Percentiles rank a stretch among this genome's conserved stretches.
Conservation (phyloP, 35 echinoderm and acorn worm genomes). For the Diadema setosum region DNA sequence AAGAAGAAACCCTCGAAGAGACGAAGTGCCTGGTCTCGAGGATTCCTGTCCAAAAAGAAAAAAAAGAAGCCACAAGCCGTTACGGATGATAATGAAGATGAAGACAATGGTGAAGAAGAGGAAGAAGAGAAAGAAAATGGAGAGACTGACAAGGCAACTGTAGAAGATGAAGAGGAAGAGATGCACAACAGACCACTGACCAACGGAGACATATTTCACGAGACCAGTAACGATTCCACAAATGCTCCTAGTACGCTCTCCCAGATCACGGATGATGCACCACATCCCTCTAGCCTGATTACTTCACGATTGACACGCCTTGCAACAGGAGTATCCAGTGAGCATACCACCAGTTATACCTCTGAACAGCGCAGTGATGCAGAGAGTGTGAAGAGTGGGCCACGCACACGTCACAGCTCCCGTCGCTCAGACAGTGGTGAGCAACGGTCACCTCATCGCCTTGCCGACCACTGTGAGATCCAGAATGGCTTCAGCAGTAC, state of each 20-base stretch:
- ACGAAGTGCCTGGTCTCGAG: conserved; percentile 4
- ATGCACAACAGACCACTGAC: conserved; percentile 23
- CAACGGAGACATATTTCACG: conserved; percentile 19
- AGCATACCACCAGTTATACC: too few relatives aligned
- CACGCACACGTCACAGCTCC: neutral
- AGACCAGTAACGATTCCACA: conserved; percentile 13
- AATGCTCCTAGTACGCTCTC: conserved; percentile 16
- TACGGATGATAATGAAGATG: neutral
- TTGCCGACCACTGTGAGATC: neutral
- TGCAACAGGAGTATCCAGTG: too few relatives aligned
- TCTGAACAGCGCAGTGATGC: conserved; percentile 36
- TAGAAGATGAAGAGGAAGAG: neutral
- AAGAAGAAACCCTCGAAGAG: conserved; percentile 9
- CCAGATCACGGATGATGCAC: neutral
- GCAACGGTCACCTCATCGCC: neutral
- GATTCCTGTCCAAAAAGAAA: conserved; percentile 53
- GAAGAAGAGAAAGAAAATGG: neutral
- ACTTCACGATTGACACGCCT: too few relatives aligned
- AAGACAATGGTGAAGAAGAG: neutral
- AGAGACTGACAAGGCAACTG: neutral
- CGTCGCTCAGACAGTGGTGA: neutral
- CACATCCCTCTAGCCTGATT: too few relatives aligned
- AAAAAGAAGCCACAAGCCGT: neutral
- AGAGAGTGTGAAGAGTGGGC: conserved; percentile 81
- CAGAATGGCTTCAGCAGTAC: neutral